These are phyloP conservation scores for Chalcosyrphus nemorum DNA, from an alignment of 2,888 invertebrate species.

Conservation along the genomic window DNA sequence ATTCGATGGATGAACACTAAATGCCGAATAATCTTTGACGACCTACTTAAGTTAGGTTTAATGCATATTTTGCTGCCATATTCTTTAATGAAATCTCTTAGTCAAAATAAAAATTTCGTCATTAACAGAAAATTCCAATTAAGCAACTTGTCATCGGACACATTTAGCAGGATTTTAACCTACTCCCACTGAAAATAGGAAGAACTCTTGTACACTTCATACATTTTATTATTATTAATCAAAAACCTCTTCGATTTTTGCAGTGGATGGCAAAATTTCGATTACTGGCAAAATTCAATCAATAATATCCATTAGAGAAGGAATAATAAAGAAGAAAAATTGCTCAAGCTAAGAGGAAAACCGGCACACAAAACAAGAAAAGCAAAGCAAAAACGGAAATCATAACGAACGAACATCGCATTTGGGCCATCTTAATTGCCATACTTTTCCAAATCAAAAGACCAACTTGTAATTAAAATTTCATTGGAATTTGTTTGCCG, in stretches of 20 bases:
- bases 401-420: constrained; percentile 54
- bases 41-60: too few species aligned
- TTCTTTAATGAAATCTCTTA: too few species aligned
- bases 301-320: constrained; percentile 49
- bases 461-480: constrained; percentile 70
- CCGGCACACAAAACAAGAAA: not conserved
- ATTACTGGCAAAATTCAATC: constrained; percentile 42
- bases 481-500: constrained; percentile 54
- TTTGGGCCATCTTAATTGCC: constrained; percentile 61
- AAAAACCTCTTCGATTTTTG: not conserved
- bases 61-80: too few species aligned
- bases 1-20: too few species aligned
- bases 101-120: not conserved
- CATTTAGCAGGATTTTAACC: not conserved
- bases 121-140: not conserved
- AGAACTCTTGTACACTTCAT: not conserved
- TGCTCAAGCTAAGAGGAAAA: not conserved
- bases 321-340: constrained; percentile 1
- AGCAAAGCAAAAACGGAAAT: constrained; percentile 17
- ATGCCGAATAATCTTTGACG: too few species aligned
- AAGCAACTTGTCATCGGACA: not conserved
- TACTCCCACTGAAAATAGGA: not conserved
- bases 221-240: constrained; percentile 2
- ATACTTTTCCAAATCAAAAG: constrained; percentile 64
- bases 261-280: constrained; percentile 12